A percentile compares a stretch with the other conserved stretches of the same genome.
phyloP scores from a whole-genome alignment of 64 coral and sea anemone genomes.

The Acropora yongei region DNA sequence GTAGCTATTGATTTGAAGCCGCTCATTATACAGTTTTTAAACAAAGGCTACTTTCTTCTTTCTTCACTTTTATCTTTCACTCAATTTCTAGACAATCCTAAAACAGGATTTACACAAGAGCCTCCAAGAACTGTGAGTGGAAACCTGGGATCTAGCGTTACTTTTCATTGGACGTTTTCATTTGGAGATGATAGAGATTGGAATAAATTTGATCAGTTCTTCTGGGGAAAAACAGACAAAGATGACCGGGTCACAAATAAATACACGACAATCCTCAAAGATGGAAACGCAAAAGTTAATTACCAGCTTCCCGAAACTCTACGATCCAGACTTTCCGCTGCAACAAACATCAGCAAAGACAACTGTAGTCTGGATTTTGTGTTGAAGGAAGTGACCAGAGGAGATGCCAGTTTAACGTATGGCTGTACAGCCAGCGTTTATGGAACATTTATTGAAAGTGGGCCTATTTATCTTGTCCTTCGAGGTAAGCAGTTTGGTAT shows the following conservation, averaged over 20 bases:
- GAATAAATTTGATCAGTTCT: neutral
- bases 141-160: neutral
- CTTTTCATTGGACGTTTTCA: neutral
- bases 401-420: neutral
- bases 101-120: neutral
- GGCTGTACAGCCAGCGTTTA: neutral
- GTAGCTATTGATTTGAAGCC: neutral
- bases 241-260: neutral
- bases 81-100: too few species aligned
- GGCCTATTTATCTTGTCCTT: neutral
- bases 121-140: neutral
- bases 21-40: too few species aligned
- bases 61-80: too few species aligned
- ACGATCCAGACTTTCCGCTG: neutral
- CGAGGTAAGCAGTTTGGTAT: neutral
- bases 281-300: neutral
- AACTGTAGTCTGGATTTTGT: neutral
- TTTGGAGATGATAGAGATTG: neutral
- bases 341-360: neutral
- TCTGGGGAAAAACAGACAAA: neutral
- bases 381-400: neutral
- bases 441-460: neutral
- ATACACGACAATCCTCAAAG: neutral
- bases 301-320: neutral
- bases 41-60: neutral